phyloP scores from a whole-genome alignment of 2,888 invertebrate species.

The Plemyria rubiginata region DNA sequence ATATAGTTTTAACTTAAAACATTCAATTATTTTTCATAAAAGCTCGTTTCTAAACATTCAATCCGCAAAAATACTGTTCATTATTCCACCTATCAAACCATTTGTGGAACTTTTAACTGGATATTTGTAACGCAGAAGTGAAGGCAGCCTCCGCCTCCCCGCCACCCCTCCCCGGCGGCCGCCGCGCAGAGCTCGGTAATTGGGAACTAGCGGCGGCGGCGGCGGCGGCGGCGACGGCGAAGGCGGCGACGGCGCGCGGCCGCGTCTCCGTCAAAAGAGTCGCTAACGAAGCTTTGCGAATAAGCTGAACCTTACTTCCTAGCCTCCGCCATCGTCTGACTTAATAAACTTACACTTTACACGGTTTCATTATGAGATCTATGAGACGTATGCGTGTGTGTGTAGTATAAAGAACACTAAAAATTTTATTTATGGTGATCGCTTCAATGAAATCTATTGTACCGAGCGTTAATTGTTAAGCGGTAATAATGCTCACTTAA shows the following conservation, averaged over 20 bases:
- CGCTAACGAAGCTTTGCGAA: conserved; percentile 1
- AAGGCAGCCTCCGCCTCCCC: background rate
- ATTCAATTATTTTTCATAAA: background rate
- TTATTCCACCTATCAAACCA: background rate
- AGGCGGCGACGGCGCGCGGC: too few relatives aligned
- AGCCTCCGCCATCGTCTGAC: background rate
- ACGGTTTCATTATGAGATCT: background rate
- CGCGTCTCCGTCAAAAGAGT: background rate
- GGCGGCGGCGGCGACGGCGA: too few relatives aligned
- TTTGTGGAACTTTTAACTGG: conserved; percentile 7
- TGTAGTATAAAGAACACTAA: too few relatives aligned
- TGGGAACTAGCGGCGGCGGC: conserved; percentile 5
- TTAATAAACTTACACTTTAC: background rate
- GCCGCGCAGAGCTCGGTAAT: background rate
- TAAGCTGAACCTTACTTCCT: background rate
- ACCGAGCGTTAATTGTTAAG: too few relatives aligned
- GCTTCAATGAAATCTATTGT: too few relatives aligned
- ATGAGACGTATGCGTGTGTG: background rate
- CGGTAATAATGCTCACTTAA: too few relatives aligned
- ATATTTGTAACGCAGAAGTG: background rate
- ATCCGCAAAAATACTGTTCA: background rate
- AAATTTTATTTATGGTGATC: too few relatives aligned
- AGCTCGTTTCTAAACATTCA: background rate
- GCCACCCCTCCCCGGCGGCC: too few relatives aligned
- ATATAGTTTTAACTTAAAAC: background rate